Conservation (phyloP, 1,140 invertebrate species). For the Heliconius nattereri region DNA sequence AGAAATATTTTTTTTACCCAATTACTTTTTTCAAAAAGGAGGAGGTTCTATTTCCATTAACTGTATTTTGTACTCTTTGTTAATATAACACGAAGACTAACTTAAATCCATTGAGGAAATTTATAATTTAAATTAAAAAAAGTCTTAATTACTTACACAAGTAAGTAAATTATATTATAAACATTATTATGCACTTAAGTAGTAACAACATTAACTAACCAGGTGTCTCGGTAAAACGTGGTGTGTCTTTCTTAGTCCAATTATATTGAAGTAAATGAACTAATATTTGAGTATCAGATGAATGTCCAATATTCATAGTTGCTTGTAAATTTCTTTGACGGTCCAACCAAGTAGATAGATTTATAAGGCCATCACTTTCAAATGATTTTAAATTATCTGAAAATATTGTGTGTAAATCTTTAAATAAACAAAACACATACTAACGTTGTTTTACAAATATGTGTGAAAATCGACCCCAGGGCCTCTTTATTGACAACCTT, state of each 20-base stretch:
- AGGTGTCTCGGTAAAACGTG: conserved; percentile 60
- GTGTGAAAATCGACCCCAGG: too few species aligned
- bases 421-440: too few species aligned
- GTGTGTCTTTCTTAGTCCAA: conserved; percentile 74
- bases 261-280: conserved; percentile 70
- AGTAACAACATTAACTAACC: conserved; percentile 43
- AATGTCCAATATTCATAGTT: conserved; percentile 68
- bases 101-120: too few species aligned
- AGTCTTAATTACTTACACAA: background rate
- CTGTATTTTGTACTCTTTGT: too few species aligned
- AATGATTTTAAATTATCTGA: background rate
- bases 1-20: too few species aligned
- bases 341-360: conserved; percentile 70
- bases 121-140: too few species aligned
- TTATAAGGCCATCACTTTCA: conserved; percentile 32
- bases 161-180: background rate
- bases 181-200: background rate
- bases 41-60: too few species aligned
- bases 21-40: too few species aligned
- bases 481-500: too few species aligned
- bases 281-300: conserved; percentile 69
- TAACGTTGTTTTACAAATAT: too few species aligned
- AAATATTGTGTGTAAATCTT: background rate
- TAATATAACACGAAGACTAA: too few species aligned
- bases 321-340: conserved; percentile 74